These are phyloP conservation scores for Cavia aperea DNA, from an alignment of 2,113 vertebrate species.

Conservation along the genomic window DNA sequence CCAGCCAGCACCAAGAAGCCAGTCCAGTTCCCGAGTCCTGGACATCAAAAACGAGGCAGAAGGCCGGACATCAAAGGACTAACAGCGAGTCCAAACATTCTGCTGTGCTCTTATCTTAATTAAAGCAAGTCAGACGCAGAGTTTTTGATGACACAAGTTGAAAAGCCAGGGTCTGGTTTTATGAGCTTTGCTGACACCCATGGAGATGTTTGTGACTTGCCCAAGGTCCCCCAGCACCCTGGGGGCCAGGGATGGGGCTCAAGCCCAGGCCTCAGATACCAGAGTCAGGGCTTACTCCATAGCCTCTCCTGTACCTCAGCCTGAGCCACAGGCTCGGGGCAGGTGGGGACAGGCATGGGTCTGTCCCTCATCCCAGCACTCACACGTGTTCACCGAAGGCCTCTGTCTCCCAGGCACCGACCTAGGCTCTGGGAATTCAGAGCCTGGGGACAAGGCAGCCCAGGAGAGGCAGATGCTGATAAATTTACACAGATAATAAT, in stretches of 20 bases:
- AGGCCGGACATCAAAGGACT: conserved; percentile 66
- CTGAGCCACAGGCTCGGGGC: neutral
- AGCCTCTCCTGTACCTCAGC: neutral
- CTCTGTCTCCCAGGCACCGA: neutral
- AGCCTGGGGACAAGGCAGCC: neutral
- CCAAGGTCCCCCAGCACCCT: conserved; percentile 66
- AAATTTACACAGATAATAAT: neutral
- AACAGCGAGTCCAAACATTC: conserved; percentile 50
- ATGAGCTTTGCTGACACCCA: conserved; percentile 65
- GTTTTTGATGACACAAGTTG: conserved; percentile 58
- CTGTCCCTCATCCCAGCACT: no score
- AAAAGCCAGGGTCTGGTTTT: conserved; percentile 62
- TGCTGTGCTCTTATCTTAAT: conserved; percentile 67
- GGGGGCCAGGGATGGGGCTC: conserved; percentile 36
- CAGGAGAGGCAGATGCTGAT: neutral
- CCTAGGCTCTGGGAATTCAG: neutral
- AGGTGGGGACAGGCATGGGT: neutral
- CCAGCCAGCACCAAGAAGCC: conserved; percentile 47
- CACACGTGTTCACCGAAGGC: neutral
- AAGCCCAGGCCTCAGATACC: conserved; percentile 38
- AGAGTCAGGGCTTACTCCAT: neutral
- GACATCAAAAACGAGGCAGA: conserved; percentile 62
- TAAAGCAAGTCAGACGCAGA: conserved; percentile 63
- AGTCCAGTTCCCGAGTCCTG: conserved; percentile 40
- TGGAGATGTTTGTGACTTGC: conserved; percentile 60